Evolutionary conservation across 1,140 invertebrate species (phyloP), one percentile per base, ranked within the genome.

Genomic region (Physella acuta): DNA sequence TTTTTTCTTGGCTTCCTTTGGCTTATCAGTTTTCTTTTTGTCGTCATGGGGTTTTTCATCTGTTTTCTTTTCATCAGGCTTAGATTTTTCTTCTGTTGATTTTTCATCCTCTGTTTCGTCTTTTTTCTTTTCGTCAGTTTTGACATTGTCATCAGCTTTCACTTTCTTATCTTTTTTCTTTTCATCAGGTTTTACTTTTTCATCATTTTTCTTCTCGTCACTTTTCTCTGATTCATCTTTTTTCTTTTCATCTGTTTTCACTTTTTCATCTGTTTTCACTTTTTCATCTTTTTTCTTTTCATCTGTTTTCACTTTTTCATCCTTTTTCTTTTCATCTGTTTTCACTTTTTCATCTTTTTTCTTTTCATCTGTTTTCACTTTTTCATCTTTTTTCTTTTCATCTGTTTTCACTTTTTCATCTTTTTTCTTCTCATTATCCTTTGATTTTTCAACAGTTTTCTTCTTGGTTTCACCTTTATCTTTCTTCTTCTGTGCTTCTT

Each of bases 161-260:
- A 20, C 52, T 52, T n/a, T 3, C 11, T 67, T 28, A 3, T 17
- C 37, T 28, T 49, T 31, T 20, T 65, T 31, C 20, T 33, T 37
- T 3, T 53, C 63, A 14, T 65, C n/a, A 36, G 51, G 24, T 26
- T 37, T 33, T 2, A 11, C 11, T 28, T 31, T 17, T 20, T 49
- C 33, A 17, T 59, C 53, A 14, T 58, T 8, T 37, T 24, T 36
- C n/a, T 51, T 17, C 24, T 56, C 20, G 0, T 66, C 30, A 3
- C 2, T 33, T 51, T 49, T 51, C 36, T 51, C 24, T 36, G 16
- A 14, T 31, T 58, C 2, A 3, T 59, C 11, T 36, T 60, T 30
- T 30, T 39, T 2, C 66, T 26, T 55, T 44, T 58, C 36, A n/a
- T 59, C 37, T 31, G n/a, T 33, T 36, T 60, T 39, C 58, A 33